Evolutionary conservation across 2,113 vertebrate species (phyloP).

Genomic region (Recurvirostra avosetta): DNA sequence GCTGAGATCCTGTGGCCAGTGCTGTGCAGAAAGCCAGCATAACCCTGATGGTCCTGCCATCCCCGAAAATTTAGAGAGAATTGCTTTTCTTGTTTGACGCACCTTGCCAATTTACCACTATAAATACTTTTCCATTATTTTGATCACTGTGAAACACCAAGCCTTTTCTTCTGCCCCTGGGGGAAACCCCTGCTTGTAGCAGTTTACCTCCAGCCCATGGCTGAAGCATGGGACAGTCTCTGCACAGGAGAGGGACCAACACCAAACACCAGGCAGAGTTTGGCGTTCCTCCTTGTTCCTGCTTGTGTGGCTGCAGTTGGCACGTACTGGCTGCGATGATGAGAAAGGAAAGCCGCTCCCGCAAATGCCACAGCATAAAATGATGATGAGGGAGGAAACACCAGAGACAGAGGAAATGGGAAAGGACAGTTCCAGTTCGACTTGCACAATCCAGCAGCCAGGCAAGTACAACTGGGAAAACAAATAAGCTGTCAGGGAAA

Average conservation of each 20-base stretch:
- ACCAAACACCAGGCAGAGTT: not conserved
- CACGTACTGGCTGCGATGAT: rapidly evolving
- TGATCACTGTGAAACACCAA: not conserved
- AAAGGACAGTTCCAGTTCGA: slow-evolving; percentile 24
- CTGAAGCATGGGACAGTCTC: not conserved
- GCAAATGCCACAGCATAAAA: not conserved
- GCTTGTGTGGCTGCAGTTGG: not conserved
- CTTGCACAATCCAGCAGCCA: slow-evolving; percentile 8
- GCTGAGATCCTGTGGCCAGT: not conserved
- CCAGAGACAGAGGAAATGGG: slow-evolving; percentile 71
- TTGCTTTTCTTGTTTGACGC: not conserved
- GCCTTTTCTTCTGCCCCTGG: not conserved
- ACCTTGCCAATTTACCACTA: not conserved
- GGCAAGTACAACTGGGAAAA: slow-evolving; percentile 49
- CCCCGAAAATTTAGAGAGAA: not conserved
- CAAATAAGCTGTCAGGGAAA: slow-evolving; percentile 41
- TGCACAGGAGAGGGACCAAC: not conserved
- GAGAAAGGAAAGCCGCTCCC: not conserved
- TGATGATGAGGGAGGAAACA: slow-evolving; percentile 15
- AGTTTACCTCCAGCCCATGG: not conserved
- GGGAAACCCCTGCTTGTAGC: not conserved
- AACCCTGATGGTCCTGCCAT: not conserved
- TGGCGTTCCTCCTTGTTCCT: not conserved
- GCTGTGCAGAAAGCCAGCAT: not conserved
- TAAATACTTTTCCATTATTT: not conserved